Evolutionary conservation across 2,113 vertebrate genomes (phyloP), one percentile per base, ranked within the genome.

Genomic region (Aphelocoma coerulescens): DNA sequence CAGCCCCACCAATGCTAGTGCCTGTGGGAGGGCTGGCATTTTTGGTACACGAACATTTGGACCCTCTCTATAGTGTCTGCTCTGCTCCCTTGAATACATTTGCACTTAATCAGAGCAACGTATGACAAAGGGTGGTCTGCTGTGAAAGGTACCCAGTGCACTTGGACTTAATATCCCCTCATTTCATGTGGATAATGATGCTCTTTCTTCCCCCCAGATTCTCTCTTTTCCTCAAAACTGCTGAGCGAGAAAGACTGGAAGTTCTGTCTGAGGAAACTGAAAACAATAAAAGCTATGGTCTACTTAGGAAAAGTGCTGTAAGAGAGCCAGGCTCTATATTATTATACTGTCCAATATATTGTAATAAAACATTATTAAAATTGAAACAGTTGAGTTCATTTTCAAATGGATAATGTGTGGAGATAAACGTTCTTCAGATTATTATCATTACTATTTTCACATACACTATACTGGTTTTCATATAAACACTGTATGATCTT

Each of bases 71-170:
- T 32, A 75, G 57, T 37, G 76, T 72, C 88, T 93, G 79, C 67
- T 66, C n/a, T 73, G 67, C 92, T 81, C 61, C 69, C 65, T 41
- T 81, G 79, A 95, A 90, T 92, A 89, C 27, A 89, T 94, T 95
- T 91, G 73, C 79, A 92, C 66, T 91, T 93, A 78, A 94, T 93
- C 82, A 93, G 75, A 86, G 44, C 44, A 89, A 82, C 41, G 11
- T 24, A 68, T 2, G 37, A 93, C 80, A 86, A 86, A 93, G 91
- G 37, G 32, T 54, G 41, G n/a, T 65, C 76, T 90, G 84, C 69
- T 57, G 80, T 61, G 83, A 67, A 75, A 93, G 85, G 65, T 74
- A 57, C 15, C 72, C 65, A 39, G 57, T 17, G 48, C 55, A n/a
- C 24, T 93, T 58, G 54, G 62, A 57, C 33, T 78, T 68, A 51